Evolutionary conservation across 2,797 vertebrate species (phyloP).

Genomic region (Lates japonicus): DNA sequence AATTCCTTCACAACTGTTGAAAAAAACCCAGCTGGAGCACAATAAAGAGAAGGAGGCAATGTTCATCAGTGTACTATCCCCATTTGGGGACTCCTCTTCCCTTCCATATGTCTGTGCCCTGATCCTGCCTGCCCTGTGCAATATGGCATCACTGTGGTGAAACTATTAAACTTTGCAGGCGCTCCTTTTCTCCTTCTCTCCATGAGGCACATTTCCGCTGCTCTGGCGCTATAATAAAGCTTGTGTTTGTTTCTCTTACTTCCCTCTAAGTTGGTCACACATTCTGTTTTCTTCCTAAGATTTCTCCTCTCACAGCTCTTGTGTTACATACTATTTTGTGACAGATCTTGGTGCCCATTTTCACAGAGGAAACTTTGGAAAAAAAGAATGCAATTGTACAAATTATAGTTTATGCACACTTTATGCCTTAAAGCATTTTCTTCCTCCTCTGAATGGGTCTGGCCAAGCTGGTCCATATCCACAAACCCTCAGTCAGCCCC

Average conservation of each 20-base stretch:
- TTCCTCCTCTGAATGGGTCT: conserved; percentile 37
- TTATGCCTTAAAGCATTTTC: conserved; percentile 33
- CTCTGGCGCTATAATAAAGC: conserved; percentile 42
- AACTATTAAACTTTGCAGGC: conserved; percentile 66
- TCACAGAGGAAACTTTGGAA: not conserved
- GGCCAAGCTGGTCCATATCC: conserved; percentile 41
- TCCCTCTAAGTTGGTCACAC: conserved; percentile 37
- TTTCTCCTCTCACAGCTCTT: conserved; percentile 9
- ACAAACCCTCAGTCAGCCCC: conserved; percentile 35
- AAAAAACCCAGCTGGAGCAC: conserved; percentile 22
- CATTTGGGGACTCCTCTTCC: conserved; percentile 24
- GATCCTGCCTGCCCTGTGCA: conserved; percentile 35
- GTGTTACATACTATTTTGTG: not conserved
- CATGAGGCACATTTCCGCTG: conserved; percentile 64
- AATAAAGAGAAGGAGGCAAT: conserved; percentile 31
- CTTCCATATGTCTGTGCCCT: conserved; percentile 22
- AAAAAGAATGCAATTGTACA: conserved; percentile 15
- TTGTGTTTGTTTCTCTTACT: conserved; percentile 35
- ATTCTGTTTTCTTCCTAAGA: conserved; percentile 39
- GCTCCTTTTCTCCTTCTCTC: conserved; percentile 39
- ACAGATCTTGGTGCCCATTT: not conserved
- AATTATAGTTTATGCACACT: conserved; percentile 31
- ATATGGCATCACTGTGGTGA: conserved; percentile 51
- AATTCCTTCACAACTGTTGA: conserved; percentile 23
- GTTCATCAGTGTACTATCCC: conserved; percentile 30